Percentiles rank a stretch among this genome's conserved stretches.
phyloP scores from a whole-genome alignment of 1,140 invertebrate genomes.

The Amyelois transitella region DNA sequence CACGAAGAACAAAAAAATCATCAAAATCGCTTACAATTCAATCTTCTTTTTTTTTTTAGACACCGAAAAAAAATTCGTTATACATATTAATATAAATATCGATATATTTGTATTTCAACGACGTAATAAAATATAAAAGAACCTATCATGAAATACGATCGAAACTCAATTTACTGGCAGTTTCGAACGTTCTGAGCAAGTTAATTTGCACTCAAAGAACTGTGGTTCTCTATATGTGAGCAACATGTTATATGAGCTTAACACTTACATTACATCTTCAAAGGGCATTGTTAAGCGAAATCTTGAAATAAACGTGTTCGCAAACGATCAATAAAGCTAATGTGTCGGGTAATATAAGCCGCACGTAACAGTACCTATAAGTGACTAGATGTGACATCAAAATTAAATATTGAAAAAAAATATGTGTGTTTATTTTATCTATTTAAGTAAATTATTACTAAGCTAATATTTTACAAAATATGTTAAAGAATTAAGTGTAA shows the following conservation, averaged over 20 bases:
- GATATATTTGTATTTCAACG: background rate
- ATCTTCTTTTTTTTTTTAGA: too few relatives aligned
- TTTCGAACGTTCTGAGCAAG: too few relatives aligned
- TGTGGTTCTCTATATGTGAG: background rate
- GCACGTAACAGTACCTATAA: background rate
- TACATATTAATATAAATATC: background rate
- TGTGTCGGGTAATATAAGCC: slow-evolving; percentile 46
- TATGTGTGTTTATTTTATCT: too few relatives aligned
- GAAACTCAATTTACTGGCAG: too few relatives aligned
- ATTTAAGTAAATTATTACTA: too few relatives aligned
- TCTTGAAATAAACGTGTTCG: slow-evolving; percentile 26
- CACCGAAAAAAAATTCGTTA: background rate
- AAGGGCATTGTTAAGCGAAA: slow-evolving; percentile 15
- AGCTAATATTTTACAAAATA: too few relatives aligned
- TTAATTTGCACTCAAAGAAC: too few relatives aligned
- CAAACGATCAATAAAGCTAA: slow-evolving; percentile 54
- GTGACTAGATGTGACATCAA: background rate
- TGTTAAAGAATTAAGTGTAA: too few relatives aligned
- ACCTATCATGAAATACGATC: background rate
- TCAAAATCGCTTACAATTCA: too few relatives aligned
- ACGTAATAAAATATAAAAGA: background rate
- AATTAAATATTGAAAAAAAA: background rate
- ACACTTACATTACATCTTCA: background rate
- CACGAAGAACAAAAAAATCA: too few relatives aligned
- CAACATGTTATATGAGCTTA: too few relatives aligned